A percentile compares a stretch with the other conserved stretches of the same genome.
Evolutionary conservation across 2,888 invertebrate species (phyloP).

Genomic region (Poecilus cupreus): DNA sequence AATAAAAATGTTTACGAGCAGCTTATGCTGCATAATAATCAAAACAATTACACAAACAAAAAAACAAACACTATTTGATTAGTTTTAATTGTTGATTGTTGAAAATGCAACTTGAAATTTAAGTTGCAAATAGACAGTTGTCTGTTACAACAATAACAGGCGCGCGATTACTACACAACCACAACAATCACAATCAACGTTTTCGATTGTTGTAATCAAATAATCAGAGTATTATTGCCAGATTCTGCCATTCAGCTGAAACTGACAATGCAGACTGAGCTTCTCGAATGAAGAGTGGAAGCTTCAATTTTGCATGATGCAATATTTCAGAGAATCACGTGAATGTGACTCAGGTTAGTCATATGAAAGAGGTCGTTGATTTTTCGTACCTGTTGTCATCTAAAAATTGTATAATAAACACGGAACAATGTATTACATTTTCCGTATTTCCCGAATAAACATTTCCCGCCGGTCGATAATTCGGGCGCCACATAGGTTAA

Average conservation of each 20-base stretch:
- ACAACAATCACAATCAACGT: not conserved
- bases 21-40: conserved; percentile 48
- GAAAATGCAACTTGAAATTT: not conserved
- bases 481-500: conserved; percentile 27
- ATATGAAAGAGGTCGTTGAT: conserved; percentile 32
- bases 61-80: not conserved
- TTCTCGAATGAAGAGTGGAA: not conserved
- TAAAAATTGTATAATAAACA: not conserved
- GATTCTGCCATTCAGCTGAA: not conserved
- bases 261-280: not conserved
- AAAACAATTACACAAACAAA: conserved; percentile 1
- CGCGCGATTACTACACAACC: not conserved
- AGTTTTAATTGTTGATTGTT: not conserved
- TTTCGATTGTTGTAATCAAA: not conserved
- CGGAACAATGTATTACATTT: not conserved
- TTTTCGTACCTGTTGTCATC: conserved; percentile 34
- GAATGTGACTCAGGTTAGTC: conserved; percentile 5
- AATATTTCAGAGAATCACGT: conserved; percentile 46
- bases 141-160: not conserved
- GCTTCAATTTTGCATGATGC: conserved; percentile 20
- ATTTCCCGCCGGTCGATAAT: conserved; percentile 14
- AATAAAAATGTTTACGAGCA: conserved; percentile 33
- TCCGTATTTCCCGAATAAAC: not conserved
- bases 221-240: not conserved
- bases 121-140: not conserved